Percentiles rank a stretch among this genome's conserved stretches.
Evolutionary conservation across 2,888 invertebrate species (phyloP).

Genomic region (Eilema sororculum): DNA sequence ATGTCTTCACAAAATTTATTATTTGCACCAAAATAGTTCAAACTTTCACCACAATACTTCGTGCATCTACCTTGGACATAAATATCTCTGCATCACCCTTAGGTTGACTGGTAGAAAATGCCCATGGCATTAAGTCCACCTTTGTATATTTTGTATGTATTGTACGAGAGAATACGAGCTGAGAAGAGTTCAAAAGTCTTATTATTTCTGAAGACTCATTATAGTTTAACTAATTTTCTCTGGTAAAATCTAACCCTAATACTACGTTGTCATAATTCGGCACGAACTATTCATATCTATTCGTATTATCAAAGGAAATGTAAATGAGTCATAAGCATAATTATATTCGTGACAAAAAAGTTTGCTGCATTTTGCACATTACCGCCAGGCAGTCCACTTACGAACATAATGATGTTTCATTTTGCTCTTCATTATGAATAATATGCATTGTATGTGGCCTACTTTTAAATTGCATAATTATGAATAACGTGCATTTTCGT

Average conservation of each 20-base stretch:
- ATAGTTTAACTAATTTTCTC: too few relatives aligned
- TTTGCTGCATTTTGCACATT: not conserved
- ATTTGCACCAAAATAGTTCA: too few relatives aligned
- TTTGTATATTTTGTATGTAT: too few relatives aligned
- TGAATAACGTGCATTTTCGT: constrained; percentile 2
- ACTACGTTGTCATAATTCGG: not conserved
- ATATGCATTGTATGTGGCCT: constrained; percentile 8
- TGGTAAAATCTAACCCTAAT: not conserved
- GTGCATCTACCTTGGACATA: too few relatives aligned
- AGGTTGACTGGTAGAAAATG: too few relatives aligned
- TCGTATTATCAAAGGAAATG: not conserved
- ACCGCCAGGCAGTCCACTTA: not conserved
- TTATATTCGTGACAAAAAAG: constrained; percentile 3
- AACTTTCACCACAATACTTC: too few relatives aligned
- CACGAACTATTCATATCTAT: not conserved
- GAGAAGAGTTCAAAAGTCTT: too few relatives aligned
- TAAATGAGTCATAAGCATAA: not conserved
- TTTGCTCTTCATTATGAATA: not conserved
- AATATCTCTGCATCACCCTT: too few relatives aligned
- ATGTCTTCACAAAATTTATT: too few relatives aligned
- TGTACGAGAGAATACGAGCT: too few relatives aligned
- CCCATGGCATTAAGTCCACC: too few relatives aligned
- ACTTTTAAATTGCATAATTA: constrained; percentile 3
- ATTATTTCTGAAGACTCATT: too few relatives aligned
- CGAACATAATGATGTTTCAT: not conserved